Evolutionary conservation across 2,113 vertebrate species (phyloP), one percentile per base, ranked within the genome.

Genomic region (Sylvietta virens): DNA sequence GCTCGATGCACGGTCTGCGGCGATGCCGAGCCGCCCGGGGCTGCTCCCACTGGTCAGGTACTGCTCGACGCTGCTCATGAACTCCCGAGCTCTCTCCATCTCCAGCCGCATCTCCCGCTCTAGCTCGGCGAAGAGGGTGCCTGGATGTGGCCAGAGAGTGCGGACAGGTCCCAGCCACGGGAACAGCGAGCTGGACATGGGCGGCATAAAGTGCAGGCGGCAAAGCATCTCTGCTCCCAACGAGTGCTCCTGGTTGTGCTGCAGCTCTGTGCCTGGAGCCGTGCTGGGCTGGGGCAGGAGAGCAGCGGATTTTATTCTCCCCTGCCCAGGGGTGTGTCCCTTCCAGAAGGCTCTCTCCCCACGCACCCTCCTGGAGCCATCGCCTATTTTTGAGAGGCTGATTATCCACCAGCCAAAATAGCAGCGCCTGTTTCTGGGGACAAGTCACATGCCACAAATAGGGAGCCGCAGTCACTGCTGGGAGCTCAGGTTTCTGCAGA

Each of bases 311-410:
- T 97, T 97, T 97, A 97, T 97, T 72, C 84, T 79, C 28, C 47
- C 24, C 33, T 44, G 26, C 60, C 40, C 73, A 40, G 86, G 88
- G 89, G 94, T 81, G 94, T 94, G 91, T 87, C 83, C 80, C 50
- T 96, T 97, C 96, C 93, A 95, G 97, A 97, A 91, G 2, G 17
- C 88, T 95, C 94, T 94, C 51, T 94, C 81, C 82, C 90, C 78
- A 89, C 90, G 67, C 76, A 80, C 74, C 39, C 73, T 94, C 87
- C 78, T 18, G 53, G 61, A 88, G 92, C 94, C 93, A 79, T 94
- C 62, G 27, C 94, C 96, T 97, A 97, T 97, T 97, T 97, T 97
- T 94, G 94, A 80, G 71, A 76, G 35, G 88, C 79, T 96, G 96
- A 96, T 95, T 88, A 94, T 88, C 82, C 6, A 1, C 35, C 88